Evolutionary conservation across 2,797 vertebrate genomes (phyloP).

Genomic region (Artibeus jamaicensis): DNA sequence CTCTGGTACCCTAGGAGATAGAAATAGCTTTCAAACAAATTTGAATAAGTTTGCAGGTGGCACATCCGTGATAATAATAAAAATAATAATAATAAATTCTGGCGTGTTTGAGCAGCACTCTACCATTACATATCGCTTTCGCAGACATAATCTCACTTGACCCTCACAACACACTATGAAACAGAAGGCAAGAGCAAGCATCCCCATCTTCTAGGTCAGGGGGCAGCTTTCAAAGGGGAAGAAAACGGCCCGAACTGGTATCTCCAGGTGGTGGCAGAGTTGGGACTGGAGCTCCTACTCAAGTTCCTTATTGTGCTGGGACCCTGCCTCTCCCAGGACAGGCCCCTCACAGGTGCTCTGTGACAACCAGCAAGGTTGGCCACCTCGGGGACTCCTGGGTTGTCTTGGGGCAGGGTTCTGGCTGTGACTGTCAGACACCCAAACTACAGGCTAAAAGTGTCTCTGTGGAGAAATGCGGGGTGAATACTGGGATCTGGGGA

Average conservation of each 20-base stretch:
- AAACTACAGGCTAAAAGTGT: neutral
- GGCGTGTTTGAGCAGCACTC: neutral
- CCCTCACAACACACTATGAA: neutral
- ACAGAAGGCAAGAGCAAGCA: neutral
- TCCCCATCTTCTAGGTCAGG: neutral
- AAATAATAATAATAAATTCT: neutral
- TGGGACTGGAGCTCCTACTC: neutral
- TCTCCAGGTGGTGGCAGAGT: neutral
- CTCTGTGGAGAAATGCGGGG: neutral
- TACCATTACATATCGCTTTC: neutral
- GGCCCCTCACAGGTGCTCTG: neutral
- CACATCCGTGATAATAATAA: neutral
- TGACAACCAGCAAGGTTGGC: neutral
- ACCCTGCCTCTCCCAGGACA: neutral
- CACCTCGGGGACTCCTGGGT: neutral
- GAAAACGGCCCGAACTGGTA: too few species aligned
- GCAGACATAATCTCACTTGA: neutral
- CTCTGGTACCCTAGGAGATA: neutral
- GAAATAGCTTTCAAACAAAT: neutral
- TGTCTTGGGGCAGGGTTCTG: neutral
- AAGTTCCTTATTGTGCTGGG: accelerated
- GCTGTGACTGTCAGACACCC: neutral
- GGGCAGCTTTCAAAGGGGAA: neutral
- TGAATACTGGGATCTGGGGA: neutral
- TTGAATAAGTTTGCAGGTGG: neutral